Base-by-base conservation (phyloP, 2,113 vertebrate genomes). In the Ardeotis arabs region DNA sequence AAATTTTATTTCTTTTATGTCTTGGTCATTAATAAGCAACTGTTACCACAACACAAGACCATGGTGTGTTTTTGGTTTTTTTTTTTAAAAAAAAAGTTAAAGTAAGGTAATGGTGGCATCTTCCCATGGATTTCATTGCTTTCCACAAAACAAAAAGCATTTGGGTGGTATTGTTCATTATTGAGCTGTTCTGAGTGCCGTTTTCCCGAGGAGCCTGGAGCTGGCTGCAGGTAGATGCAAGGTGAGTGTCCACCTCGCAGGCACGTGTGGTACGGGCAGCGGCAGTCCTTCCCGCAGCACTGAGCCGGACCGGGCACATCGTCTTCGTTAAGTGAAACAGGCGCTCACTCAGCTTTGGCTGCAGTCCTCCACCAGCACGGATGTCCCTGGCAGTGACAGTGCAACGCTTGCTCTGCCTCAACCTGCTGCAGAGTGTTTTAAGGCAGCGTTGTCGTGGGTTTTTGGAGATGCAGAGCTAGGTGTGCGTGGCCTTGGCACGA, bases 361-460 rank as follows among this genome's bases (percentile, higher is more conserved):
- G 58, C 33, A 6, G 21, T 14, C 23, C 0, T 69, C 10, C 9
- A 0, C 49, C 39, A 24, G 29, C 49, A 17, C 0, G 2, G 49
- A 16, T 4, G 3, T 23, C 45, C 44, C 9, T 8, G 37, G 14
- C 18, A 7, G 50, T 6, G 4, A 6, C 10, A 35, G 20, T 31
- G 17, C 76, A 50, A 9, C 0, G 1, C 49, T 45, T n/a, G 23
- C 56, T 84, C 28, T 59, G 37, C 35, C 39, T 35, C 35, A 12
- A 1, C 23, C 17, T 14, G 12, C 21, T 41, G 44, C 31, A 17
- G 60, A 23, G 24, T 6, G 0, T 21, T 55, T 59, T 23, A 33
- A 47, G 10, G 15, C 35, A 44, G 17, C 12, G 3, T 35, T 1
- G 1, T 22, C 22, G 3, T 5, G 22, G 33, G 25, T 52, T 78